Evolutionary conservation across 2,797 vertebrate genomes (phyloP).

Genomic region (Argentina silus): DNA sequence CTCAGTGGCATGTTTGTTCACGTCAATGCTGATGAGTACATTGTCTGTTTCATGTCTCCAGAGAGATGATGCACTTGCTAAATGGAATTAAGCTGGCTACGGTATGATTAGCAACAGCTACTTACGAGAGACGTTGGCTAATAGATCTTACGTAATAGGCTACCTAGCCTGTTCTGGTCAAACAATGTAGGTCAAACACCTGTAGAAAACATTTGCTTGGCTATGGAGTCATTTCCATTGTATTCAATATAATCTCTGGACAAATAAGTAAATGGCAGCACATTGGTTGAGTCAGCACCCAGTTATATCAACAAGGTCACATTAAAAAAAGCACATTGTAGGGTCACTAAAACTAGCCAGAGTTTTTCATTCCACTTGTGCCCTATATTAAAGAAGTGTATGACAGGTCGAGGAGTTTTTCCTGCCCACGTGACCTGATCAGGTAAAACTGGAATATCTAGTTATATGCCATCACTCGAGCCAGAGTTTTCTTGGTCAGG

Average conservation of each 20-base stretch:
- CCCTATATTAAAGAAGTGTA: no score
- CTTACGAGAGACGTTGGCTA: constrained; percentile 31
- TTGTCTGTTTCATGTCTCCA: constrained; percentile 23
- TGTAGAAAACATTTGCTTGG: constrained; percentile 4
- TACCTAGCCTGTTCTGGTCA: constrained; percentile 25
- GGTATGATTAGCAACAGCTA: constrained; percentile 56
- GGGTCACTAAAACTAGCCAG: no score
- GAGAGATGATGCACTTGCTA: constrained; percentile 29
- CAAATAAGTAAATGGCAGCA: background rate
- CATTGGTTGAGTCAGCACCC: background rate
- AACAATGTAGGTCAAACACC: constrained; percentile 42
- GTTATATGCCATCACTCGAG: no score
- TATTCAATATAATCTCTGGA: background rate
- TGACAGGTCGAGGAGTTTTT: no score
- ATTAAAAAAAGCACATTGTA: background rate
- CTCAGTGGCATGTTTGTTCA: background rate
- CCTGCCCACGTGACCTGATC: no score
- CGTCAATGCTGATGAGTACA: background rate
- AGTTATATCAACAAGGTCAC: constrained; percentile 1
- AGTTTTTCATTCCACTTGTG: no score
- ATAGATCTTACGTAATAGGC: constrained; percentile 50
- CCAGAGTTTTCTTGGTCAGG: background rate
- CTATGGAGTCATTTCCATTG: background rate
- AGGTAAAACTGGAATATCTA: no score
- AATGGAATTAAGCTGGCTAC: constrained; percentile 47